Conservation (phyloP, 1,140 invertebrate genomes). For the Hypsibius dujardini region DNA sequence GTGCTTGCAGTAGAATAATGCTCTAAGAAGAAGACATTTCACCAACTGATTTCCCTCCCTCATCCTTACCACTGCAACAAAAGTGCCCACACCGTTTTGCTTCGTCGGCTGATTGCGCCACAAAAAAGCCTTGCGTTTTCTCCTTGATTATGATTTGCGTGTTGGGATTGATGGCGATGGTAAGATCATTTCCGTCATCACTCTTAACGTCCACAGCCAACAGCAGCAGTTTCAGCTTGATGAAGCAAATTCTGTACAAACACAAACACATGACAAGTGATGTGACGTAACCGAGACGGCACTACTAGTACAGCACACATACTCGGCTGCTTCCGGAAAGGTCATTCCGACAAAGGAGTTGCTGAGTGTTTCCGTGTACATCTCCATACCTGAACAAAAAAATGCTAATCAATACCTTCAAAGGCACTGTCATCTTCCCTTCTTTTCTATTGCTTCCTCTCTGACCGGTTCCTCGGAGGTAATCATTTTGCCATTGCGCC, state of each 20-base stretch:
- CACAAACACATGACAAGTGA: conserved; percentile 17
- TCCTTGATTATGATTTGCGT: conserved; percentile 79
- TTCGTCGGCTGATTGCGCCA: conserved; percentile 98
- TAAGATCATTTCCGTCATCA: conserved; percentile 75
- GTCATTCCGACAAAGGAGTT: conserved; percentile 98
- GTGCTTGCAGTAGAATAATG: conserved; percentile 97
- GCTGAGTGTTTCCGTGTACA: conserved; percentile 99
- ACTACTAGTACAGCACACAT: conserved; percentile 46
- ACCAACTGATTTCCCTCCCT: too few species aligned
- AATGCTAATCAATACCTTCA: too few species aligned
- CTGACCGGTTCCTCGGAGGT: conserved; percentile 97
- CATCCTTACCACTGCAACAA: too few species aligned
- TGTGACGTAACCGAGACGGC: too few species aligned
- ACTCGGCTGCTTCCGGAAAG: conserved; percentile 99
- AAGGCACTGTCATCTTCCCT: too few species aligned
- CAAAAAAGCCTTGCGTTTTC: conserved; percentile 98
- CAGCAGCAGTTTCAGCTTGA: conserved; percentile 85
- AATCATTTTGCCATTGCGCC: conserved; percentile 99
- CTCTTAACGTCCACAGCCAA: conserved; percentile 95
- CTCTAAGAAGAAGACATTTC: conserved; percentile 50
- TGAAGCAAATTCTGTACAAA: conserved; percentile 78
- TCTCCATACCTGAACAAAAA: too few species aligned
- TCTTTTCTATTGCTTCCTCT: too few species aligned
- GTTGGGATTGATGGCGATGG: conserved; percentile 96
- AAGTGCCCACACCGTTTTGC: conserved; percentile 99